Evolutionary conservation across 2,113 vertebrate genomes (phyloP).

Genomic region (Nesogale talazaci): DNA sequence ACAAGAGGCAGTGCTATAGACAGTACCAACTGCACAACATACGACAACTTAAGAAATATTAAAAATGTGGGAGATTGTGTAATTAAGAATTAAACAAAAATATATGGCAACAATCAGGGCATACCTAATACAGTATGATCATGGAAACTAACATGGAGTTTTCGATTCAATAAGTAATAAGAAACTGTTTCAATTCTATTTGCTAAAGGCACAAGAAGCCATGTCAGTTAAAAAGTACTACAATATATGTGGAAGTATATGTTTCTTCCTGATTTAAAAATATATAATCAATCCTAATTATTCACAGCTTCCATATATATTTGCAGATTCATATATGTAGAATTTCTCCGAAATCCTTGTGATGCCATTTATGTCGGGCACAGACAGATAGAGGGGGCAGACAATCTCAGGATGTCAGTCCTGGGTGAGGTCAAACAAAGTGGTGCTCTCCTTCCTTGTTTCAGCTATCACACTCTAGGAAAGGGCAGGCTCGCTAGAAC

Average conservation of each 20-base stretch:
- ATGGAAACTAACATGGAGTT: constrained; percentile 12
- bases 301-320: too few relatives aligned
- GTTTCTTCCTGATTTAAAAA: constrained; percentile 2
- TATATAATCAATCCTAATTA: too few relatives aligned
- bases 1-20: background rate
- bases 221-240: background rate
- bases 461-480: too few relatives aligned
- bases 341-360: too few relatives aligned
- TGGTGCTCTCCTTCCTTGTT: too few relatives aligned
- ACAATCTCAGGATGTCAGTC: too few relatives aligned
- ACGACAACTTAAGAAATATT: background rate
- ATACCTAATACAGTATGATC: background rate
- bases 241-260: background rate
- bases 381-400: too few relatives aligned
- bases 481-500: background rate
- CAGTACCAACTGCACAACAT: background rate
- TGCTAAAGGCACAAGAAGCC: background rate
- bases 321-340: too few relatives aligned
- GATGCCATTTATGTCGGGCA: too few relatives aligned
- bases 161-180: background rate
- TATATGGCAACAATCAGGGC: background rate
- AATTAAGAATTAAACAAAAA: background rate
- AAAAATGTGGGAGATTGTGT: background rate
- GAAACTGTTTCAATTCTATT: background rate
- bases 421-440: too few relatives aligned